Evolutionary conservation across 2,113 vertebrate genomes (phyloP).

Genomic region (Echinops telfairi): DNA sequence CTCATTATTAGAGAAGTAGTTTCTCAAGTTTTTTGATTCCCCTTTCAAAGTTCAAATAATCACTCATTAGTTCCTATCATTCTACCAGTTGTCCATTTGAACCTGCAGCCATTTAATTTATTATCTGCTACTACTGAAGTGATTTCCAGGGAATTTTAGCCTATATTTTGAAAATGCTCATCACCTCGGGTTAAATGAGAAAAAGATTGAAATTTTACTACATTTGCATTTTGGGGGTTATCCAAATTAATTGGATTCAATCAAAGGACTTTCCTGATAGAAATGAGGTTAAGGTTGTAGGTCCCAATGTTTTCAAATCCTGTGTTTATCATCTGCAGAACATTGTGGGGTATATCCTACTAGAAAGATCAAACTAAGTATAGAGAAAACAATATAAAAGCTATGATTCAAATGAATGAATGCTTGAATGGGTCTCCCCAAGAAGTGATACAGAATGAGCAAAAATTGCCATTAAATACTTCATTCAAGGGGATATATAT

Average conservation of each 20-base stretch:
- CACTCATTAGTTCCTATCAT: neutral
- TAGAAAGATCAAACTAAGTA: neutral
- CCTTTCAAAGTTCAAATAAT: neutral
- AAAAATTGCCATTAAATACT: accelerated
- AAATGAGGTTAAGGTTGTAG: neutral
- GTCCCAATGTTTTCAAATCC: neutral
- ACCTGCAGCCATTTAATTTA: neutral
- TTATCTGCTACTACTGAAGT: constrained; percentile 4
- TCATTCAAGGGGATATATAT: neutral
- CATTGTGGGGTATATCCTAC: neutral
- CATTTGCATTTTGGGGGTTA: neutral
- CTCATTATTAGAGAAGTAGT: neutral
- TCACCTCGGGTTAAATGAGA: neutral
- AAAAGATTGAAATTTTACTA: neutral
- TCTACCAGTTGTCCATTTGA: constrained; percentile 52
- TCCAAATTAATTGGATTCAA: constrained; percentile 26
- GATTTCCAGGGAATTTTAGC: neutral
- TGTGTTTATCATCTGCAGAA: neutral
- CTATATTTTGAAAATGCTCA: constrained; percentile 39
- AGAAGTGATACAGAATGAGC: neutral
- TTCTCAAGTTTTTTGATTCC: neutral
- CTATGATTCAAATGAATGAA: neutral
- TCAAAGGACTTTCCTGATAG: neutral
- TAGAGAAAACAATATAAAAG: neutral
- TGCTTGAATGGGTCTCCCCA: neutral